Percentiles rank a stretch among this genome's conserved stretches.
Evolutionary conservation across 1,140 invertebrate genomes (phyloP).

Genomic region (Onthophagus taurus): DNA sequence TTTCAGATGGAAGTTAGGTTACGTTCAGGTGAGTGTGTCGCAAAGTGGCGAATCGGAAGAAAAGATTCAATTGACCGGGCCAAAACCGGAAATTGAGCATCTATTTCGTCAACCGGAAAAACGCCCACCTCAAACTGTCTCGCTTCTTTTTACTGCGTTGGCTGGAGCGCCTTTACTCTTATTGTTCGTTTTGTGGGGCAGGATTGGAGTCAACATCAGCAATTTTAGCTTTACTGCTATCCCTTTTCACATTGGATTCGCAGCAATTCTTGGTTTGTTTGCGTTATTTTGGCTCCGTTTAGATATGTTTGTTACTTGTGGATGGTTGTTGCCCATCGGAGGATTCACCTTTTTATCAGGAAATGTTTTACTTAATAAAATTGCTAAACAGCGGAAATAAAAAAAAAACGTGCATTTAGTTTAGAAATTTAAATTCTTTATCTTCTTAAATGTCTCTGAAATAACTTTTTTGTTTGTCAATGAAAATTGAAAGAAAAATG

Average conservation of each 20-base stretch:
- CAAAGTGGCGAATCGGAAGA: slow-evolving; percentile 33
- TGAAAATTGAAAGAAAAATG: too few relatives aligned
- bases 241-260: slow-evolving; percentile 75
- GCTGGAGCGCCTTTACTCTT: slow-evolving; percentile 74
- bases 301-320: slow-evolving; percentile 94
- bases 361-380: slow-evolving; percentile 72
- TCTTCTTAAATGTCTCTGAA: too few relatives aligned
- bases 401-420: too few relatives aligned
- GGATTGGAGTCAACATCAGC: slow-evolving; percentile 80
- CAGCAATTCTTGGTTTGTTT: slow-evolving; percentile 80
- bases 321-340: slow-evolving; percentile 75
- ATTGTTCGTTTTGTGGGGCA: slow-evolving; percentile 78
- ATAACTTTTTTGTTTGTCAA: too few relatives aligned
- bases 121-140: slow-evolving; percentile 76
- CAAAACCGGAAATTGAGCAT: slow-evolving; percentile 85
- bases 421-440: too few relatives aligned
- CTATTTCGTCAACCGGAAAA: slow-evolving; percentile 87
- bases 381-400: slow-evolving; percentile 41
- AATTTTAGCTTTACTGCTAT: slow-evolving; percentile 75
- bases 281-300: slow-evolving; percentile 83
- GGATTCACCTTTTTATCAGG: slow-evolving; percentile 84
- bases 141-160: slow-evolving; percentile 81
- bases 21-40: slow-evolving; percentile 66
- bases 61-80: slow-evolving; percentile 39
- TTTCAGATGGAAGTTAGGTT: slow-evolving; percentile 74